These are phyloP conservation scores for Drosophila subsilvestris DNA, from an alignment of 2,888 invertebrate species.

Conservation along the genomic window DNA sequence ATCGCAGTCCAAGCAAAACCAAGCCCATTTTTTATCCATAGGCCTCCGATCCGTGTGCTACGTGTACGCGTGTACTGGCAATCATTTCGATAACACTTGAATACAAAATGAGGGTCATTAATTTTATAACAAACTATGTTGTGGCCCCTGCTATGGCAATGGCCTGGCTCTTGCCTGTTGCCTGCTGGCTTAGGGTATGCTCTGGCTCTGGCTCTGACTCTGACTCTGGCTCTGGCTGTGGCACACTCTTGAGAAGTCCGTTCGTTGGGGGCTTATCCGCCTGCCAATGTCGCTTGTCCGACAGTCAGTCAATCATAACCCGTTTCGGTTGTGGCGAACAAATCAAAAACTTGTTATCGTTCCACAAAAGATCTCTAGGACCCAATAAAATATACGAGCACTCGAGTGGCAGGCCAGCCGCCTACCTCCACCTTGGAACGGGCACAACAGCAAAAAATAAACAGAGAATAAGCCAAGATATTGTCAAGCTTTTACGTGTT, in stretches of 20 bases:
- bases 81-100: conserved; percentile 80
- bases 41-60: conserved; percentile 45
- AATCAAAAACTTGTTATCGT: conserved; percentile 76
- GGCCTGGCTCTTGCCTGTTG: conserved; percentile 7
- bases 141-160: conserved; percentile 9
- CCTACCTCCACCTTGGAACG: conserved; percentile 58
- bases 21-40: conserved; percentile 64
- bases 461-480: conserved; percentile 14
- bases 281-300: conserved; percentile 58
- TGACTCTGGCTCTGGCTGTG: not conserved
- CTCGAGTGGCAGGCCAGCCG: conserved; percentile 29
- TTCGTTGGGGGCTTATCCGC: conserved; percentile 47
- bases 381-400: conserved; percentile 71
- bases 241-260: conserved; percentile 1
- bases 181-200: not conserved
- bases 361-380: conserved; percentile 68
- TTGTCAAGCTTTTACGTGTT: conserved; percentile 75
- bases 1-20: conserved; percentile 38
- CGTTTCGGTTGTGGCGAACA: conserved; percentile 72
- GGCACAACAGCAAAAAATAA: conserved; percentile 25
- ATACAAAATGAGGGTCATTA: conserved; percentile 80
- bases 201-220: conserved; percentile 1
- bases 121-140: conserved; percentile 76
- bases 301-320: conserved; percentile 78
- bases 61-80: conserved; percentile 69